phyloP scores from a whole-genome alignment of 1,140 invertebrate species.

The Drosophila nasuta region DNA sequence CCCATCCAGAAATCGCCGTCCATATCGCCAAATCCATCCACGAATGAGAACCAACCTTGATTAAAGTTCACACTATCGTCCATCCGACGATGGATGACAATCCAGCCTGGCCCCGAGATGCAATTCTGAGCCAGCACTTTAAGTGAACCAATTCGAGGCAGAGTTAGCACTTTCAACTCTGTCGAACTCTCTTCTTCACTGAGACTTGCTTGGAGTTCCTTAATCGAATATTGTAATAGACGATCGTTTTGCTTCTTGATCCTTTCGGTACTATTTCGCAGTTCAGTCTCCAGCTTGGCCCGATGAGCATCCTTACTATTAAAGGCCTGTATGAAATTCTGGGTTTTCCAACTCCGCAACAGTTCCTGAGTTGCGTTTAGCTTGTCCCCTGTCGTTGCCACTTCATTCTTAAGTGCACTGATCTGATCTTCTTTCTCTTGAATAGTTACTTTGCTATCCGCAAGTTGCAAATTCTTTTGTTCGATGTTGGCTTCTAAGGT shows the following conservation, averaged over 20 bases:
- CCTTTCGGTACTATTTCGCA: neutral
- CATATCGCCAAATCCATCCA: slow-evolving; percentile 33
- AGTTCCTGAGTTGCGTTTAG: slow-evolving; percentile 3
- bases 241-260: slow-evolving; percentile 23
- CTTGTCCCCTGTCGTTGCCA: neutral
- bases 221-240: neutral
- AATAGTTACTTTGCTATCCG: neutral
- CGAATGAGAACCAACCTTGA: slow-evolving; percentile 34
- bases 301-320: slow-evolving; percentile 11
- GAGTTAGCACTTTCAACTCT: neutral
- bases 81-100: slow-evolving; percentile 35
- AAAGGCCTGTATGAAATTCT: neutral
- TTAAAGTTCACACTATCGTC: slow-evolving; percentile 12
- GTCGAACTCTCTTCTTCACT: neutral
- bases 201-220: slow-evolving; percentile 15
- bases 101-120: slow-evolving; percentile 19
- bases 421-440: slow-evolving; percentile 4
- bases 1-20: slow-evolving; percentile 37
- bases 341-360: neutral
- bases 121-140: slow-evolving; percentile 9
- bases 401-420: neutral
- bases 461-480: neutral
- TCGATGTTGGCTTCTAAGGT: neutral
- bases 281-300: slow-evolving; percentile 6
- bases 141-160: slow-evolving; percentile 17